Evolutionary conservation across 2,113 vertebrate species (phyloP).

Genomic region (Condylura cristata): DNA sequence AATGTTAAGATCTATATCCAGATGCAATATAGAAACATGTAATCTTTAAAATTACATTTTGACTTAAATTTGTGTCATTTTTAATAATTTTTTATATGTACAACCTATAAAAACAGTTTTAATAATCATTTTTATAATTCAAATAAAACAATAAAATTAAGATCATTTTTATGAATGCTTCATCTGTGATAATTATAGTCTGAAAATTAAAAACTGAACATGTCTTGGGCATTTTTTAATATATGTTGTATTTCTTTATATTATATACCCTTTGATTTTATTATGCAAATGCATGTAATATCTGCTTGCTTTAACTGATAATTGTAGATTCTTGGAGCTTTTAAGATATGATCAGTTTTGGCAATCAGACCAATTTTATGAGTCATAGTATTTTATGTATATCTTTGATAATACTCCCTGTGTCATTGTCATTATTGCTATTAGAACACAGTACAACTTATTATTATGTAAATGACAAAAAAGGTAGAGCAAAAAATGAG

Average conservation of each 20-base stretch:
- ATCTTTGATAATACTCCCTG: background rate
- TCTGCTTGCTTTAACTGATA: background rate
- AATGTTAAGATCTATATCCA: background rate
- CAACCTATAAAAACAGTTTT: background rate
- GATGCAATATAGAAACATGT: background rate
- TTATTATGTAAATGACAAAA: background rate
- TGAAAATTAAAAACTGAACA: background rate
- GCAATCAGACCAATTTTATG: background rate
- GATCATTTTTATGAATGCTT: background rate
- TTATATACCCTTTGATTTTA: background rate
- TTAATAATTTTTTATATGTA: background rate
- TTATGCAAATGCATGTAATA: background rate
- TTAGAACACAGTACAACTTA: background rate
- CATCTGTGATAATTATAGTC: background rate
- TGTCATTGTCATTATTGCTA: background rate
- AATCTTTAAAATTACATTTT: background rate
- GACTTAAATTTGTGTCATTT: background rate
- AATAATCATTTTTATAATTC: background rate
- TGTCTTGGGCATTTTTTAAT: background rate
- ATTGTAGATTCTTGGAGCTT: background rate
- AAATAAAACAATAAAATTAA: constrained; percentile 16
- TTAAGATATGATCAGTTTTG: background rate
- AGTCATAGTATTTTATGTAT: background rate
- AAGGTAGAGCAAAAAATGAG: background rate
- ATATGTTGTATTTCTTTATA: background rate